A percentile compares a stretch with the other conserved stretches of the same genome.
phyloP scores from a whole-genome alignment of 2,113 vertebrate genomes.

The Vidua chalybeata region DNA sequence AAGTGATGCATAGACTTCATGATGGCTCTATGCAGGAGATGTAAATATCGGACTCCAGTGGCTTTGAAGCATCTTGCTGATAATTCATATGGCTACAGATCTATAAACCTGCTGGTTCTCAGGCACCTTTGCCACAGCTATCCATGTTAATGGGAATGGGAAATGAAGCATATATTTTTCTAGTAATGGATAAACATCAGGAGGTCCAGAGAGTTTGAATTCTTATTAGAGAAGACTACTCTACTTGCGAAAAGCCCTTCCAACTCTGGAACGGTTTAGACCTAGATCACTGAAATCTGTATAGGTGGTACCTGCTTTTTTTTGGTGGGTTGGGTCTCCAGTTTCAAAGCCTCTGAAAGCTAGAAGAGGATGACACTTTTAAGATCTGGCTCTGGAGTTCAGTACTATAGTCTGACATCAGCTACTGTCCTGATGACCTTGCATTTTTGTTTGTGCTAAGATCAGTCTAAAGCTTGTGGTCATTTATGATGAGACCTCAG shows the following conservation, averaged over 20 bases:
- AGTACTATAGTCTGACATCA: background rate
- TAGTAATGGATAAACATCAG: slow-evolving; percentile 59
- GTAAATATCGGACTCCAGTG: slow-evolving; percentile 18
- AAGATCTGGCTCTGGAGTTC: background rate
- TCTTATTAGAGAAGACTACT: slow-evolving; percentile 37
- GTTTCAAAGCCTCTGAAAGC: background rate
- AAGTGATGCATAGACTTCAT: background rate
- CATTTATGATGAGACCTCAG: background rate
- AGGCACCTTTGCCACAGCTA: slow-evolving; percentile 43
- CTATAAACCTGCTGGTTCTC: slow-evolving; percentile 55
- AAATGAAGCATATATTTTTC: slow-evolving; percentile 61
- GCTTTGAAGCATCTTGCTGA: slow-evolving; percentile 41
- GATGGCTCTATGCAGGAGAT: background rate
- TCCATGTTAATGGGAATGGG: slow-evolving; percentile 47
- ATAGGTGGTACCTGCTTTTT: background rate
- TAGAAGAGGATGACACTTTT: background rate
- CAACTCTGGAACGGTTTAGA: background rate
- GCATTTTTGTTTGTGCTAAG: background rate
- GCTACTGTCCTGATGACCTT: background rate
- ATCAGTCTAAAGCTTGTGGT: background rate
- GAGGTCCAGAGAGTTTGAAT: slow-evolving; percentile 42
- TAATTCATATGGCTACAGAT: slow-evolving; percentile 52
- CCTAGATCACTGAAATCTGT: background rate
- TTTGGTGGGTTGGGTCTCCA: background rate
- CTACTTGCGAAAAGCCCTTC: background rate